Percentiles rank a stretch among this genome's conserved stretches.
Evolutionary conservation across 2,113 vertebrate species (phyloP).

Genomic region (Raja brachyura): DNA sequence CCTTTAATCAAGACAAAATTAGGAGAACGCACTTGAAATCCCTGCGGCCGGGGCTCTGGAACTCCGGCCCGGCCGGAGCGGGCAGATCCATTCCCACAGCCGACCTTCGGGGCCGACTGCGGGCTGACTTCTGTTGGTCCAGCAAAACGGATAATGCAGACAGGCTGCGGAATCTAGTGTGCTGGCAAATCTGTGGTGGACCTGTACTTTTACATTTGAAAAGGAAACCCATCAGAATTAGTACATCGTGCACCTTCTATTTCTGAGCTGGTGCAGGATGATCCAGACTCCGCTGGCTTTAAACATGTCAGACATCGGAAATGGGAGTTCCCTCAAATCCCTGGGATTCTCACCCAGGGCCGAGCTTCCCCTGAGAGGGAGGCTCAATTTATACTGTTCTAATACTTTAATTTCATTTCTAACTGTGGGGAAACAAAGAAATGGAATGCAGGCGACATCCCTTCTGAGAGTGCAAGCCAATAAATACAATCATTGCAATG

Average conservation of each 20-base stretch:
- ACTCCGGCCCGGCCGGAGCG: too few species aligned
- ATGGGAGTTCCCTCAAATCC: background rate
- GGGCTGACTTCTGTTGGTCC: too few species aligned
- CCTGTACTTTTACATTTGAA: background rate
- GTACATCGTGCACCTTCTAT: too few species aligned
- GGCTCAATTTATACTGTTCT: too few species aligned
- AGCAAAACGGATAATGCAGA: too few species aligned
- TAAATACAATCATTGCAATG: slow-evolving; percentile 25
- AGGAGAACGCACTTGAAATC: too few species aligned
- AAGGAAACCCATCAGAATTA: background rate
- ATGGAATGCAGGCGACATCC: background rate
- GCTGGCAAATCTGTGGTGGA: too few species aligned
- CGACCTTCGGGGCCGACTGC: too few species aligned
- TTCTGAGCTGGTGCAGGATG: background rate
- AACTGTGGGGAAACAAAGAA: background rate
- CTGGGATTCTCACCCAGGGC: background rate
- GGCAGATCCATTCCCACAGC: too few species aligned
- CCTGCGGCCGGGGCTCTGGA: too few species aligned
- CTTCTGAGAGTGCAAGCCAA: background rate
- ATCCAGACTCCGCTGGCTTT: background rate
- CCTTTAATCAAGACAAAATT: too few species aligned
- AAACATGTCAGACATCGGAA: background rate
- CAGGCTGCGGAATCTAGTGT: too few species aligned
- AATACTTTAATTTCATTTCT: background rate
- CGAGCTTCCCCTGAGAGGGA: background rate